Base-by-base conservation (phyloP, 2,113 vertebrate species). In the Parotia lawesii region DNA sequence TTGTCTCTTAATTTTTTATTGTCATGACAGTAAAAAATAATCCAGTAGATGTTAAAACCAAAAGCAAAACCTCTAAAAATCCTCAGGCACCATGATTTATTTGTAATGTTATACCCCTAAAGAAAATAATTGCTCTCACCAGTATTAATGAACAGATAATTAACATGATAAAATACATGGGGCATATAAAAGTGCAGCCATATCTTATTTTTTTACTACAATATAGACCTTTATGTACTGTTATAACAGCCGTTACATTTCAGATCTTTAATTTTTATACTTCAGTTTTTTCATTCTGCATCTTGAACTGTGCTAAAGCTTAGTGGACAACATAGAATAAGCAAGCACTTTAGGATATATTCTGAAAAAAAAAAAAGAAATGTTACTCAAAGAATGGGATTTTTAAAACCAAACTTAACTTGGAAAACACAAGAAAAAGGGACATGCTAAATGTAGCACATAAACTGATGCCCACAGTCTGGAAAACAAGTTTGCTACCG, bases 401-500 rank as follows among this genome's bases (percentile, higher is more conserved):
- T 90, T 87, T 80, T 4, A 80, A 87, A 91, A 83, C 2, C 13
- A 71, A 71, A 76, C 29, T 47, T 66, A 40, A 42, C 33, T 89
- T 79, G 47, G 65, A 96, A 93, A 90, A 79, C 65, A 77, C 65
- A 95, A 85, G 72, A 92, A 93, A 96, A 93, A 85, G 38, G 67
- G 40, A 61, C 62, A 81, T 62, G 62, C 42, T 84, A 86, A 64
- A 91, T 70, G 72, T 83, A 88, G 65, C 94, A 91, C 75, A 85
- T 90, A 94, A 91, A 94, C 50, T 78, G 90, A 94, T 89, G 94
- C 90, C 96, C 91, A 80, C 87, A 93, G 92, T 94, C 95, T 96
- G 94, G 94, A 94, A 97, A 97, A 95, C 95, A 97, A 96, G 89
- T 96, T 96, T 97, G 96, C 95, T 96, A 88, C 97, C 24, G 82